Evolutionary conservation across 2,113 vertebrate species (phyloP).

Genomic region (Origma solitaria): DNA sequence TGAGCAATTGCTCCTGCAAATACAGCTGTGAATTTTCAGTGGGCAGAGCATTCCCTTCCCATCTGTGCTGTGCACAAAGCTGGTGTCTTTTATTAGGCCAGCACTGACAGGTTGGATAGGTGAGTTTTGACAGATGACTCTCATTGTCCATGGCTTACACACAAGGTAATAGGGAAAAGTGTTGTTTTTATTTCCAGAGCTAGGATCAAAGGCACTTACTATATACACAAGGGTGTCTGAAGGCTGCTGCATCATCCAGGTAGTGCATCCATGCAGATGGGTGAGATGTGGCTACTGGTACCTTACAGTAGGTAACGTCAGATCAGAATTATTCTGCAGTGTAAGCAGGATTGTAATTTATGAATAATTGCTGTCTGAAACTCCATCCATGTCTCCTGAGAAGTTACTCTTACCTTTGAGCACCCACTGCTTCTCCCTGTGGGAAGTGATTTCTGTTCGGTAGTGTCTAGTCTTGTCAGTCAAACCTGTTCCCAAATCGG

Average conservation of each 20-base stretch:
- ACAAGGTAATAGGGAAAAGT: background rate
- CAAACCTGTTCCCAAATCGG: background rate
- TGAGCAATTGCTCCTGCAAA: background rate
- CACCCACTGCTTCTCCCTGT: background rate
- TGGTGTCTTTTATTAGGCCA: background rate
- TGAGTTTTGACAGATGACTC: background rate
- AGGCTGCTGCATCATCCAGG: background rate
- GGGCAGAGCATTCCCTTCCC: background rate
- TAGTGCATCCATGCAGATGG: background rate
- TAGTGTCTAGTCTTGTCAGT: background rate
- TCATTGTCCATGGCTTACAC: background rate
- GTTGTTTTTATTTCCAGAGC: background rate
- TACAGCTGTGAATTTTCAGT: background rate
- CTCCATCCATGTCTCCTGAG: background rate
- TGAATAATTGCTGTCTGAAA: background rate
- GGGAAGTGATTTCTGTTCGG: background rate
- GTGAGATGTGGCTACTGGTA: background rate
- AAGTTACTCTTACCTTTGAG: slow-evolving; percentile 9
- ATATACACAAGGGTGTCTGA: background rate
- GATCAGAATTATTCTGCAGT: background rate
- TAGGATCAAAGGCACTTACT: background rate
- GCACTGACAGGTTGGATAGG: background rate
- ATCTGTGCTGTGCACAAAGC: background rate
- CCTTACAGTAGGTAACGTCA: background rate
- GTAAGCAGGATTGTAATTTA: background rate